phyloP scores from a whole-genome alignment of 2,113 vertebrate genomes.

The Rhinolophus ferrumequinum region DNA sequence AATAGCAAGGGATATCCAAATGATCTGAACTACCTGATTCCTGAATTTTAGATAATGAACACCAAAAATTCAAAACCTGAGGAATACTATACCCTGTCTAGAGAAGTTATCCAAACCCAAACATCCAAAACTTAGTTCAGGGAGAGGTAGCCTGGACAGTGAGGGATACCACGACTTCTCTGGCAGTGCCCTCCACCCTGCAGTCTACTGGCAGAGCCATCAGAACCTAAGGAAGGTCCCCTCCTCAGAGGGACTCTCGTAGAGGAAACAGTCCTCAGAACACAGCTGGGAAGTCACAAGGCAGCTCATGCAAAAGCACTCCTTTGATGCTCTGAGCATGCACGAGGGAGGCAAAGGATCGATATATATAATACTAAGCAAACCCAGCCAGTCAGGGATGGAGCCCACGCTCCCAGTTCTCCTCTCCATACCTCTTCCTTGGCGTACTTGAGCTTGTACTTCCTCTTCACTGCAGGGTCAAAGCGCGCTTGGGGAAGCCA shows the following conservation, averaged over 20 bases:
- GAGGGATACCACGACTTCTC: neutral
- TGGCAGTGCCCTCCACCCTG: neutral
- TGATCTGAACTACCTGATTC: neutral
- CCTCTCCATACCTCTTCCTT: slow-evolving; percentile 91
- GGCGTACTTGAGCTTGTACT: slow-evolving; percentile 94
- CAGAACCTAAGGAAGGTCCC: neutral
- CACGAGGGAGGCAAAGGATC: neutral
- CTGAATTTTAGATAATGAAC: slow-evolving; percentile 17
- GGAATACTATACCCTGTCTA: neutral
- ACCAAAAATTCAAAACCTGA: neutral
- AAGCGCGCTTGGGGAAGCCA: slow-evolving; percentile 96
- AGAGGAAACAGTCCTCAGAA: neutral
- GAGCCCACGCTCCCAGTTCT: neutral
- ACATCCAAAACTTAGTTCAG: neutral
- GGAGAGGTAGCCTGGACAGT: neutral
- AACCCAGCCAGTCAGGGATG: neutral
- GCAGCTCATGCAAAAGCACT: neutral
- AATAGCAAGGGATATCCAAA: neutral
- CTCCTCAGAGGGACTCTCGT: neutral
- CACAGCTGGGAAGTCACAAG: neutral
- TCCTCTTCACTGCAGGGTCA: slow-evolving; percentile 95
- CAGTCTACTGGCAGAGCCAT: neutral
- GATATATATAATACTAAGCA: neutral
- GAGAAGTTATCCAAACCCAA: slow-evolving; percentile 18
- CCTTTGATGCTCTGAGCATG: neutral